These are phyloP conservation scores for Tretioscincus oriximinensis DNA, from an alignment of 2,113 vertebrate genomes.

Conservation along the genomic window DNA sequence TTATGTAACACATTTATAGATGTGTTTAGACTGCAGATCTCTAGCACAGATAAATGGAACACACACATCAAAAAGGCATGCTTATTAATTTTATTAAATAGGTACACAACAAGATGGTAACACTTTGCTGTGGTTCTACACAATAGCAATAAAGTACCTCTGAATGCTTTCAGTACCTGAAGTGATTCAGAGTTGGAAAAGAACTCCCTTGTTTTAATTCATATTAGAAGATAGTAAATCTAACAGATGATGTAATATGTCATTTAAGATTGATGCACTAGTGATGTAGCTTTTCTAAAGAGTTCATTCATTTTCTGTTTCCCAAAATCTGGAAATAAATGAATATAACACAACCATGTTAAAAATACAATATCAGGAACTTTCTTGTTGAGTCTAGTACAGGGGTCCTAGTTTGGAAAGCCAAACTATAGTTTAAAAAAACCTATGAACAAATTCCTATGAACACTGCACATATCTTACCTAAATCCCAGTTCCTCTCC, in stretches of 20 bases:
- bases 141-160: background rate
- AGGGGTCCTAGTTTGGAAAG: too few relatives aligned
- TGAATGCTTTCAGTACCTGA: slow-evolving; percentile 23
- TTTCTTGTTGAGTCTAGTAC: too few relatives aligned
- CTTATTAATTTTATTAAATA: background rate
- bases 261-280: background rate
- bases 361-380: background rate
- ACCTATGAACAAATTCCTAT: too few relatives aligned
- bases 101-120: background rate
- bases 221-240: slow-evolving; percentile 1
- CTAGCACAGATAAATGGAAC: background rate
- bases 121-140: background rate
- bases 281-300: background rate
- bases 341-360: background rate
- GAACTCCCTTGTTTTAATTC: background rate
- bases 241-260: slow-evolving; percentile 14
- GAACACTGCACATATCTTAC: too few relatives aligned
- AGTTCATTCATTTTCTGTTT: background rate
- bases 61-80: background rate
- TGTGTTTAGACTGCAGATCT: background rate
- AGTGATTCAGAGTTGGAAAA: background rate
- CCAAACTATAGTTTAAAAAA: too few relatives aligned
- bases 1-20: slow-evolving; percentile 9
- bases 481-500: too few relatives aligned
- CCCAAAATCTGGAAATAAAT: background rate